phyloP scores from a whole-genome alignment of 2,888 invertebrate species.

The Athalia circularis region DNA sequence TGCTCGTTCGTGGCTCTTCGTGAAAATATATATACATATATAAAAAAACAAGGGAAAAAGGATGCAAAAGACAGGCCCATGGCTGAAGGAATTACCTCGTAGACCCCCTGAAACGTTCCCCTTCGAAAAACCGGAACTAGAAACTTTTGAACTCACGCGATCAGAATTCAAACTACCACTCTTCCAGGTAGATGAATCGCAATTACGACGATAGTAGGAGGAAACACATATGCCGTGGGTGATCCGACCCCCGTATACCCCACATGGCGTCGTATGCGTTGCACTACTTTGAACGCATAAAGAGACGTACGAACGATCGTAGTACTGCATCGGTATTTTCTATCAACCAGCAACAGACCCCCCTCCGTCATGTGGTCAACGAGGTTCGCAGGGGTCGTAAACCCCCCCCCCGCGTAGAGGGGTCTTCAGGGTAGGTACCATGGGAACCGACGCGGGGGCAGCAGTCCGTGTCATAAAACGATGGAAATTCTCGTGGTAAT shows the following conservation, averaged over 20 bases:
- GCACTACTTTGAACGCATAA: too few relatives aligned
- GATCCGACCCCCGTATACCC: slow-evolving; percentile 29
- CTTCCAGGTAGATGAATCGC: too few relatives aligned
- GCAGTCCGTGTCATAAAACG: slow-evolving; percentile 59
- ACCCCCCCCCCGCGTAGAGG: too few relatives aligned
- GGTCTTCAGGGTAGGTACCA: slow-evolving; percentile 62
- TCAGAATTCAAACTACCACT: not conserved
- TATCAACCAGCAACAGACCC: slow-evolving; percentile 43
- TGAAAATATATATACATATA: too few relatives aligned
- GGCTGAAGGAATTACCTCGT: too few relatives aligned
- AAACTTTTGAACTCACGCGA: slow-evolving; percentile 14
- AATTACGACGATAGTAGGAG: not conserved
- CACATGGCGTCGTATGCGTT: not conserved
- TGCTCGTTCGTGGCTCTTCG: too few relatives aligned
- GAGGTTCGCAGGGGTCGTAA: slow-evolving; percentile 54
- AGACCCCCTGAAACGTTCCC: too few relatives aligned
- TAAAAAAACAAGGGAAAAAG: too few relatives aligned
- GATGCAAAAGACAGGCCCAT: too few relatives aligned
- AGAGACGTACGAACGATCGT: too few relatives aligned
- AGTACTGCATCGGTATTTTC: slow-evolving; percentile 48
- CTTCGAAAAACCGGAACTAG: not conserved
- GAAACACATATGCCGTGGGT: slow-evolving; percentile 59
- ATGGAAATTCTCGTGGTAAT: not conserved
- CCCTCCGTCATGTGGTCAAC: slow-evolving; percentile 67
- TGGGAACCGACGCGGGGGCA: slow-evolving; percentile 71